Conservation (phyloP, 2,113 vertebrate species). For the Brachypteracias leptosomus region DNA sequence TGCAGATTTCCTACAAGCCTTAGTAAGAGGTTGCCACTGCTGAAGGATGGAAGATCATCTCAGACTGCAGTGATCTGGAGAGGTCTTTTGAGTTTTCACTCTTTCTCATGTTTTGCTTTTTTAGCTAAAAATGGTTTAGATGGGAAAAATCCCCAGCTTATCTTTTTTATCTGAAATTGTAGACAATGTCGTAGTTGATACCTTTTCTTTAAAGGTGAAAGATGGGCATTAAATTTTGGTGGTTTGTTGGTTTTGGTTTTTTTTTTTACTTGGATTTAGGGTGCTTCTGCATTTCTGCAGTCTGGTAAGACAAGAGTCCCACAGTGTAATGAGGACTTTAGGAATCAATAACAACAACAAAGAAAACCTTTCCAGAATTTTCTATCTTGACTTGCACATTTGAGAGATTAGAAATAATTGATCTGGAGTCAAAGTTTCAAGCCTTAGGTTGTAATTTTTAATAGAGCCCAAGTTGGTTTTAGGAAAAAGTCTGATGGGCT, state of each 20-base stretch:
- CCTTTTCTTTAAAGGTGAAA: background rate
- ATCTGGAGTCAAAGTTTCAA: background rate
- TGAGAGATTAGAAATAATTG: background rate
- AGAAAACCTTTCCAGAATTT: background rate
- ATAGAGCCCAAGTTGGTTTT: background rate
- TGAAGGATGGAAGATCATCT: background rate
- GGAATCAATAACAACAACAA: background rate
- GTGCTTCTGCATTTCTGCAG: background rate
- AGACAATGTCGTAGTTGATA: background rate
- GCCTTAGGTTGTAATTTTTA: background rate
- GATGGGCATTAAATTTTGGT: background rate
- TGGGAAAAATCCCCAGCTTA: background rate
- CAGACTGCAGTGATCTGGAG: background rate
- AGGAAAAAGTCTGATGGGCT: background rate
- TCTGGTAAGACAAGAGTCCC: background rate
- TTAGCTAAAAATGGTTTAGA: background rate
- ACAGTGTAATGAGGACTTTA: background rate
- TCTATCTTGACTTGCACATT: background rate
- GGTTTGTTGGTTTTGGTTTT: background rate
- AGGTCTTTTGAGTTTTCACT: background rate
- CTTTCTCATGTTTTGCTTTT: background rate
- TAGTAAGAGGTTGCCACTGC: background rate
- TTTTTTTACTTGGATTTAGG: background rate
- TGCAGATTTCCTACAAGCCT: background rate
- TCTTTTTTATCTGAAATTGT: background rate